Percentiles rank a stretch among this genome's conserved stretches.
phyloP scores from a whole-genome alignment of 2,797 vertebrate genomes.

The Leontopithecus rosalia region DNA sequence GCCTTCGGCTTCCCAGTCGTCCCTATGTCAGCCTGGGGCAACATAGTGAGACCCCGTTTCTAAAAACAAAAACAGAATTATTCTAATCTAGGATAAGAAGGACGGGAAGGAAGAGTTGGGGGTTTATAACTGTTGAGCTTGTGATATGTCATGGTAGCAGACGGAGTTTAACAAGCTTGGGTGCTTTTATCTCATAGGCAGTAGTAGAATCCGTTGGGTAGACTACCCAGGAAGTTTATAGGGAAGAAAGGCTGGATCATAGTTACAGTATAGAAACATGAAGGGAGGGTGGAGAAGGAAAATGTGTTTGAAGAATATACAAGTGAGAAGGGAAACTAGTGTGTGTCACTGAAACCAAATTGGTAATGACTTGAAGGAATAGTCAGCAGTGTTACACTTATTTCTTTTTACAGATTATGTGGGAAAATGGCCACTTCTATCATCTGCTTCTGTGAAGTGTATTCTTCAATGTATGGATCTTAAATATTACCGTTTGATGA shows the following conservation, averaged over 20 bases:
- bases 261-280: background rate
- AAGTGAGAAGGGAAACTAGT: background rate
- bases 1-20: background rate
- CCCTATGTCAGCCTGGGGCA: background rate
- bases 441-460: background rate
- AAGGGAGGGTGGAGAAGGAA: background rate
- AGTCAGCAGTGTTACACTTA: background rate
- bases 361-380: background rate
- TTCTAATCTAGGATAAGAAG: background rate
- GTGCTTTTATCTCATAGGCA: background rate
- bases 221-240: background rate
- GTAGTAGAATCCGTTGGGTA: background rate
- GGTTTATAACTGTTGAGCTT: background rate
- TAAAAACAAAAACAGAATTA: background rate
- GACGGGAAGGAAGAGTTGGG: background rate
- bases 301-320: background rate
- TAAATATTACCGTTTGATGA: background rate
- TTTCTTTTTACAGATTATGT: slow-evolving; percentile 32
- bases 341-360: background rate
- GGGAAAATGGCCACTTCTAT: background rate
- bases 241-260: background rate
- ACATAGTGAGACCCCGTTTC: background rate
- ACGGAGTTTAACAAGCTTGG: background rate
- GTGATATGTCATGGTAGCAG: background rate
- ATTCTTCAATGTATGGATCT: background rate